Evolutionary conservation across 2,113 vertebrate genomes (phyloP).

Genomic region (Sceloporus undulatus): DNA sequence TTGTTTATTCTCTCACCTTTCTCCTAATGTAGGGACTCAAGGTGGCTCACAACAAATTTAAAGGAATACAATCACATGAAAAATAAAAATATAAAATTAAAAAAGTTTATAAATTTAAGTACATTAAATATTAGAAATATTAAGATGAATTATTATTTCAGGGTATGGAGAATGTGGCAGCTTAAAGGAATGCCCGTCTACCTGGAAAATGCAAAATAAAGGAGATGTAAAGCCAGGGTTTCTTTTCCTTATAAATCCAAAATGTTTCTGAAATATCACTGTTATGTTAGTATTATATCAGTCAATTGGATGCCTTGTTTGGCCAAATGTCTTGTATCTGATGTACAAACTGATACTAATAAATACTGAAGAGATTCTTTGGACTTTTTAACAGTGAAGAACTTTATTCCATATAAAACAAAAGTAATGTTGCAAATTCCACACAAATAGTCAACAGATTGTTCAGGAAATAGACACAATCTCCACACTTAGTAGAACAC

Average conservation of each 20-base stretch:
- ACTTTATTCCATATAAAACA: not conserved
- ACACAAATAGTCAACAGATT: not conserved
- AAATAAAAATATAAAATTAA: too few species aligned
- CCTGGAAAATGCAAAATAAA: not conserved
- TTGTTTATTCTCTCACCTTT: too few species aligned
- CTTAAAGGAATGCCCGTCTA: not conserved
- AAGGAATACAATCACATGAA: too few species aligned
- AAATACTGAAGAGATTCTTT: not conserved
- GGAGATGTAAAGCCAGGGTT: not conserved
- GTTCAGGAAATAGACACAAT: not conserved
- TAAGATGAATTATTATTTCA: not conserved
- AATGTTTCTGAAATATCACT: not conserved
- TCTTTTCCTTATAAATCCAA: not conserved
- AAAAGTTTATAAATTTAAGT: too few species aligned
- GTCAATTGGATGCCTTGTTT: not conserved
- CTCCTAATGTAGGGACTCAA: too few species aligned
- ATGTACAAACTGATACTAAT: too few species aligned
- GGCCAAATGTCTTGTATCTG: not conserved
- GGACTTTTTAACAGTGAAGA: not conserved
- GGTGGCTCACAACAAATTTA: too few species aligned
- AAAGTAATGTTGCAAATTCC: not conserved
- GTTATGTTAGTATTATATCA: not conserved
- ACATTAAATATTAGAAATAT: too few species aligned
- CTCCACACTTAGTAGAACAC: too few species aligned
- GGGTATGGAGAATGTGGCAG: too few species aligned